Conservation (phyloP, 2,113 vertebrate species). For the Triplophysa tibetana region DNA sequence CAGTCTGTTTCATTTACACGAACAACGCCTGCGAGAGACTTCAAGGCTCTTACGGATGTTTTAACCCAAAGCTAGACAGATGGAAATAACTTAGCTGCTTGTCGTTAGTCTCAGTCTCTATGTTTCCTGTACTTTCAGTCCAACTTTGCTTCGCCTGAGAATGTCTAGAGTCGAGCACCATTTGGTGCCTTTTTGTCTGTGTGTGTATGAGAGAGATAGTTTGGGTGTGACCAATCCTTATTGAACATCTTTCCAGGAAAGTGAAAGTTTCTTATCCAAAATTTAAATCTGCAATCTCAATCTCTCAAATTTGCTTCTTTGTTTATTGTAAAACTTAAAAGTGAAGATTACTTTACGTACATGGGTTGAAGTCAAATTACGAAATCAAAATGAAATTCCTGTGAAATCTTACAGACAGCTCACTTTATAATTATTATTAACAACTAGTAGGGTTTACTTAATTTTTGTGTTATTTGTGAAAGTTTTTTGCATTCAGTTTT, state of each 20-base stretch:
- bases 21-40: constrained; percentile 57
- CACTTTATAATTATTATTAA: no score
- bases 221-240: not conserved
- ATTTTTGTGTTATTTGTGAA: no score
- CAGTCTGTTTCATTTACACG: constrained; percentile 64
- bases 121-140: constrained; percentile 47
- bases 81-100: constrained; percentile 48
- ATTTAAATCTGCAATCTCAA: not conserved
- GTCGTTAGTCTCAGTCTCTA: constrained; percentile 38
- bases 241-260: constrained; percentile 48
- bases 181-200: constrained; percentile 25
- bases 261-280: constrained; percentile 37
- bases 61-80: constrained; percentile 56
- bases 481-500: no score
- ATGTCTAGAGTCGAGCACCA: constrained; percentile 4
- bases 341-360: no score
- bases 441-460: no score
- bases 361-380: no score
- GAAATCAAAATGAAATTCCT: no score
- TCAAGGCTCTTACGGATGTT: constrained; percentile 43
- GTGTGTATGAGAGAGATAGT: constrained; percentile 1
- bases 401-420: no score
- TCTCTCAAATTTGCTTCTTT: no score
- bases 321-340: no score
- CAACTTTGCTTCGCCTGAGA: constrained; percentile 56